Conservation (phyloP, 2,797 vertebrate genomes). For the Chromis chromis region DNA sequence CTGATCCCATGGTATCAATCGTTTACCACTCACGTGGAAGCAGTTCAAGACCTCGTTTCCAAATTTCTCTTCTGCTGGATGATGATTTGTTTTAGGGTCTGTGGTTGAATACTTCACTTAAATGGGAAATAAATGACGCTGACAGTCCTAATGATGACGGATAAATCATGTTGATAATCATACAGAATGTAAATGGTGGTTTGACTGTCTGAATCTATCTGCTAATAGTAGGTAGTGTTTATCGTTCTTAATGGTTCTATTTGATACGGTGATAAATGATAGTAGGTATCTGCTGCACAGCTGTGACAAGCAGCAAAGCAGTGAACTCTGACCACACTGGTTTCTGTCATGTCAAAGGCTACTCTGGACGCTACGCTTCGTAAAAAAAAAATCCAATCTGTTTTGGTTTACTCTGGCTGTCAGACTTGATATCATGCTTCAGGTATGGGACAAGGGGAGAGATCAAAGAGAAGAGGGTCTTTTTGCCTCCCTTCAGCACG, state of each 20-base stretch:
- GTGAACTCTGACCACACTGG: slow-evolving; percentile 66
- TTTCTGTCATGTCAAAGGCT: slow-evolving; percentile 74
- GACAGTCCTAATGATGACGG: slow-evolving; percentile 41
- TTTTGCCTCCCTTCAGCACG: slow-evolving; percentile 55
- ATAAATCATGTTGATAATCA: slow-evolving; percentile 39
- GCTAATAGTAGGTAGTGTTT: slow-evolving; percentile 14
- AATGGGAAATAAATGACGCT: slow-evolving; percentile 45
- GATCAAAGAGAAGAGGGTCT: slow-evolving; percentile 74
- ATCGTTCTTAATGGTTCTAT: slow-evolving; percentile 26
- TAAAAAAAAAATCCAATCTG: slow-evolving; percentile 58
- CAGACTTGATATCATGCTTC: slow-evolving; percentile 78
- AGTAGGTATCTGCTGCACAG: slow-evolving; percentile 46
- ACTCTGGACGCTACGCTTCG: slow-evolving; percentile 18
- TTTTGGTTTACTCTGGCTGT: slow-evolving; percentile 78
- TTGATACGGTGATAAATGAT: slow-evolving; percentile 57
- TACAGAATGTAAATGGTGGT: slow-evolving; percentile 36
- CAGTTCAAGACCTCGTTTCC: slow-evolving; percentile 48
- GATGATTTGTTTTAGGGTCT: slow-evolving; percentile 57
- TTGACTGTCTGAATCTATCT: slow-evolving; percentile 25
- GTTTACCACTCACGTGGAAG: slow-evolving; percentile 62
- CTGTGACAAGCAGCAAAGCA: slow-evolving; percentile 40
- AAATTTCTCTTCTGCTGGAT: slow-evolving; percentile 44
- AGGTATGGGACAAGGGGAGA: slow-evolving; percentile 80
- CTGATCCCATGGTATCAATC: slow-evolving; percentile 68
- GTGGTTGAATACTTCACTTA: slow-evolving; percentile 55